These are phyloP conservation scores for Drosophila nigrodunni DNA, from an alignment of 1,140 invertebrate species.

Conservation along the genomic window DNA sequence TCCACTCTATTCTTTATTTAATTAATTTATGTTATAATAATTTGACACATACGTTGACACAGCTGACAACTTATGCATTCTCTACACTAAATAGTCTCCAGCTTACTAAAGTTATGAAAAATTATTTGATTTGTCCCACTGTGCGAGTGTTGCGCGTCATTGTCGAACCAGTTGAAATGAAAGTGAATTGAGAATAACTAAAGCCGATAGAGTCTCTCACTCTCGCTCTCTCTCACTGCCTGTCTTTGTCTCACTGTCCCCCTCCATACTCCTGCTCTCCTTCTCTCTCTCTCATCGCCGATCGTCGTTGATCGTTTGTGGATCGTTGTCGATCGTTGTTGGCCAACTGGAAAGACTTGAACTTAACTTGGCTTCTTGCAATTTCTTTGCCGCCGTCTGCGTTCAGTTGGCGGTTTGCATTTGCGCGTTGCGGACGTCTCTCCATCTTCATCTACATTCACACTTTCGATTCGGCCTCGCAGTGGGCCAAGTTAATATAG, in stretches of 20 bases:
- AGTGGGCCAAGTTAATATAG: neutral
- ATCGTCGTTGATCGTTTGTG: slow-evolving; percentile 14
- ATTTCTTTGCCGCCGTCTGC: slow-evolving; percentile 63
- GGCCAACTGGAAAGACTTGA: slow-evolving; percentile 27
- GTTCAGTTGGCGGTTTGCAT: slow-evolving; percentile 81
- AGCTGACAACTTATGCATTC: too few species aligned
- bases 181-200: slow-evolving; percentile 68
- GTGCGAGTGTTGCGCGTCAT: slow-evolving; percentile 34
- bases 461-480: neutral
- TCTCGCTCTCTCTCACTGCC: slow-evolving; percentile 11
- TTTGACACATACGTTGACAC: too few species aligned
- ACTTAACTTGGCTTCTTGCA: slow-evolving; percentile 72
- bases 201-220: slow-evolving; percentile 9
- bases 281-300: neutral
- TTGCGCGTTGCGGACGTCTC: slow-evolving; percentile 73
- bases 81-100: neutral
- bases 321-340: slow-evolving; percentile 16
- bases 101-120: neutral
- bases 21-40: too few species aligned
- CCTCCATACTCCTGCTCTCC: neutral
- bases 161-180: slow-evolving; percentile 66
- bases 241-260: neutral
- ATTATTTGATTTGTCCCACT: neutral
- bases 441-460: slow-evolving; percentile 19
- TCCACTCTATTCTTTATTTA: too few species aligned